Base-by-base conservation (phyloP, 2,888 invertebrate genomes). In the Rotaria sp. region DNA sequence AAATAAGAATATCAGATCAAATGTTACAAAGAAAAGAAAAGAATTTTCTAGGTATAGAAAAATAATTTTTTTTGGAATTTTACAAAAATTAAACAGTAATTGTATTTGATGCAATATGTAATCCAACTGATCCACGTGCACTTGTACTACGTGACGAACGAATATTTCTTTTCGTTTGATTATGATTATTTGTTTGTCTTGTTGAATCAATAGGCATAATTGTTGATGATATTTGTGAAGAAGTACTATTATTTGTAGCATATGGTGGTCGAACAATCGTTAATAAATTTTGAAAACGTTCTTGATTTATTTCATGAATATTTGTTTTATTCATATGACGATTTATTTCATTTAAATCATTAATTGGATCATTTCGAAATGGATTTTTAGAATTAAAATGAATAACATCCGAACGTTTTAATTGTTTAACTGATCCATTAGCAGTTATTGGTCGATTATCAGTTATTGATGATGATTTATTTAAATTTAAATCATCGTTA, bases 251-350 rank as follows among this genome's bases (percentile, higher is more conserved):
- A 80, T 26, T 45, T 15, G 45, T 0, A 45, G n/a, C 80, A 80
- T 80, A 80, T 0, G 80, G 45, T 45, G 80, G 80, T n/a, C 45
- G 80, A 80, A 41, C 80, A 41, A 80, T 21, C 3, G 80, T 80
- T 80, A 80, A 45, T n/a, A 80, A 13, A 80, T 45, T 80, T 26
- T 80, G 80, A 45, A 80, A 80, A 45, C 35, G 38, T 80, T 80
- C 45, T 45, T 45, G 4, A 10, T 5, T 45, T 45, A 2, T 26
- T 80, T 80, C 80, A n/a, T 45, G 21, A 8, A 10, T 4, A 45
- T 80, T 45, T 13, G 45, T n/a, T 45, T 45, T 80, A n/a, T 26
- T 45, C 26, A 15, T 0, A 41, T 75, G 75, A 21, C 41, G 38
- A 75, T 21, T 41, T 8, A 21, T 2, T 24, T 24, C 38, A 26